phyloP scores from a whole-genome alignment of 1,140 invertebrate species.

The Drosophila ananassae region DNA sequence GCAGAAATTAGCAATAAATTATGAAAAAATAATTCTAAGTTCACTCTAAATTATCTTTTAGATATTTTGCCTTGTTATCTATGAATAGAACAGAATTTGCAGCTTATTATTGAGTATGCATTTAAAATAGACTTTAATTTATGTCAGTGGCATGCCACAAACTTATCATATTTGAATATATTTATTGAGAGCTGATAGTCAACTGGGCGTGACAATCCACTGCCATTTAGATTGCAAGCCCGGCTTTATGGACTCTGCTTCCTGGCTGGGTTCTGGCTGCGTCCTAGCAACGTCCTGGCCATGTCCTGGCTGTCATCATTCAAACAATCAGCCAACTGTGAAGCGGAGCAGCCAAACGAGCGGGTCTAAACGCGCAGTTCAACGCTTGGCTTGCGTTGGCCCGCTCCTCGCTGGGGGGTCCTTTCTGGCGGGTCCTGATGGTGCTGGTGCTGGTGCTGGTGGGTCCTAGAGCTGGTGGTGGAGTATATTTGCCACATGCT shows the following conservation, averaged over 20 bases:
- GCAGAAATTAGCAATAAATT: too few relatives aligned
- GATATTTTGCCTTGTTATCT: too few relatives aligned
- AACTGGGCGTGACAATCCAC: constrained; percentile 73
- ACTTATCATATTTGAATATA: constrained; percentile 15
- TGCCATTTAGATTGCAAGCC: constrained; percentile 62
- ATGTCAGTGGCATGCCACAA: background rate
- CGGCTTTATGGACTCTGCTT: constrained; percentile 64
- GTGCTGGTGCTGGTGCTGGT: constrained; percentile 28
- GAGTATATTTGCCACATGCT: constrained; percentile 81
- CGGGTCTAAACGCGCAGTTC: constrained; percentile 76
- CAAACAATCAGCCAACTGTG: constrained; percentile 81
- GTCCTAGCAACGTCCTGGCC: constrained; percentile 18
- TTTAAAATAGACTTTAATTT: background rate
- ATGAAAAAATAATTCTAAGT: too few relatives aligned
- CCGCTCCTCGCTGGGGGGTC: constrained; percentile 17
- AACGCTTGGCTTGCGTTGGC: constrained; percentile 68
- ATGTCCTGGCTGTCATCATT: constrained; percentile 65
- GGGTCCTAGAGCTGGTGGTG: constrained; percentile 17
- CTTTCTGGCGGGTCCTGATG: constrained; percentile 15
- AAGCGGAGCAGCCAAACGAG: constrained; percentile 74
- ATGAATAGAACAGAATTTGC: too few relatives aligned
- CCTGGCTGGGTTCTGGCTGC: constrained; percentile 11
- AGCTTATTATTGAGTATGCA: too few relatives aligned
- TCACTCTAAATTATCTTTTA: too few relatives aligned
- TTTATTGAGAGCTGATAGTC: constrained; percentile 49